Evolutionary conservation across 2,113 vertebrate genomes (phyloP).

Genomic region (Stomatorhinus ivindoensis): DNA sequence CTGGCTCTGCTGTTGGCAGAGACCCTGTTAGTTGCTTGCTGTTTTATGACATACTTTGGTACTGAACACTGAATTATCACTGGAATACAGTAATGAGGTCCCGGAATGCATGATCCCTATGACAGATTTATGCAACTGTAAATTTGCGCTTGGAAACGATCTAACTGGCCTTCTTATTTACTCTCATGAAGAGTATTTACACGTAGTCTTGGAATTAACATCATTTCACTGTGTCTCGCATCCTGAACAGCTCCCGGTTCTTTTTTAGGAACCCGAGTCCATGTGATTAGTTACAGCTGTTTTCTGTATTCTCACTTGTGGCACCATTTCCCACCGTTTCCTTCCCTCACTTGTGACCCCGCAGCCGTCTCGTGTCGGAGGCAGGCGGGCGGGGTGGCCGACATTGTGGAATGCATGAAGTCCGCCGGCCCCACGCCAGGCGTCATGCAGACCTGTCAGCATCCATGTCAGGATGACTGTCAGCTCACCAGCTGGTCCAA

Average conservation of each 20-base stretch:
- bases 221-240: not conserved
- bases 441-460: conserved; percentile 82
- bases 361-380: conserved; percentile 90
- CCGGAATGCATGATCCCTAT: not conserved
- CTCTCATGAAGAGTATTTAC: not conserved
- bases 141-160: not conserved
- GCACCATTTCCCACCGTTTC: not conserved
- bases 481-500: conserved; percentile 95
- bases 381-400: conserved; percentile 80
- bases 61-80: not conserved
- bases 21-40: not conserved
- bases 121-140: not conserved
- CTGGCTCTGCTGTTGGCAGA: not conserved
- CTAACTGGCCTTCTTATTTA: not conserved
- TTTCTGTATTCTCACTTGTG: not conserved
- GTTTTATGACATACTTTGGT: not conserved
- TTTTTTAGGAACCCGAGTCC: not conserved
- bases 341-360: conserved; percentile 27
- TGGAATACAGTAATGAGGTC: not conserved
- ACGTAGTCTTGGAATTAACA: not conserved
- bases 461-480: conserved; percentile 93
- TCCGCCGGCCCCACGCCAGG: conserved; percentile 72
- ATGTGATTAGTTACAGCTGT: not conserved
- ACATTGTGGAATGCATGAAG: conserved; percentile 77
- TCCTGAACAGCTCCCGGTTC: not conserved